Conservation (phyloP, 2,888 invertebrate species). For the Tachystola acroxantha region DNA sequence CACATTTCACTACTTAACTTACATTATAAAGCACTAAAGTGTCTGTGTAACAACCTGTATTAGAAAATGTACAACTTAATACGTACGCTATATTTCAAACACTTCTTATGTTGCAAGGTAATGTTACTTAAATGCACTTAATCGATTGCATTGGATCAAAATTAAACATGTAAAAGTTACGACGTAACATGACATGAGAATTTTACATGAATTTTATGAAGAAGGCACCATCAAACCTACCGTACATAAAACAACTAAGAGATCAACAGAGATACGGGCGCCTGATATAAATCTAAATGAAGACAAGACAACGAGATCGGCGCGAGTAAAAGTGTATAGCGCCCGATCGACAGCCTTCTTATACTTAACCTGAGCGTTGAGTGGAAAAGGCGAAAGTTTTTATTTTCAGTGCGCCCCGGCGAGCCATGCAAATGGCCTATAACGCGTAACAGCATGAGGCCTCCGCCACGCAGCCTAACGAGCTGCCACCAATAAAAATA, state of each 20-base stretch:
- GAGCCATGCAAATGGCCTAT: constrained; percentile 58
- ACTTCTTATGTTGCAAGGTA: background rate
- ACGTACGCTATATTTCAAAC: background rate
- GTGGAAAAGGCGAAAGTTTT: constrained; percentile 37
- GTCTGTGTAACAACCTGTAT: background rate
- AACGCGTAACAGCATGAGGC: constrained; percentile 50
- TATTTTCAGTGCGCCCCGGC: constrained; percentile 35
- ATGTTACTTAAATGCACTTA: constrained; percentile 3
- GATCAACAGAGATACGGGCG: constrained; percentile 32
- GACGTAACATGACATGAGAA: constrained; percentile 15
- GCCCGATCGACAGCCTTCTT: constrained; percentile 49
- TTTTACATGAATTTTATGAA: constrained; percentile 14
- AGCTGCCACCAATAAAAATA: constrained; percentile 46
- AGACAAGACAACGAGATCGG: constrained; percentile 45
- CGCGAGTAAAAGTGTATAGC: constrained; percentile 67
- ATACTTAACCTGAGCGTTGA: constrained; percentile 49
- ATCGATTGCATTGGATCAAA: constrained; percentile 6
- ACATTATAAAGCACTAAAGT: constrained; percentile 6
- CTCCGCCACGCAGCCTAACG: constrained; percentile 46
- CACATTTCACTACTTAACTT: constrained; percentile 11
- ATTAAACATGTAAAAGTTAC: constrained; percentile 2
- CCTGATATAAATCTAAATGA: constrained; percentile 53
- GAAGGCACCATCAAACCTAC: constrained; percentile 23
- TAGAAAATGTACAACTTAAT: background rate
- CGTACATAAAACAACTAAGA: constrained; percentile 33